A percentile compares a stretch with the other conserved stretches of the same genome.
These are phyloP conservation scores for Neolamprologus devosi DNA, from an alignment of 2,113 vertebrate genomes.

Conservation along the genomic window DNA sequence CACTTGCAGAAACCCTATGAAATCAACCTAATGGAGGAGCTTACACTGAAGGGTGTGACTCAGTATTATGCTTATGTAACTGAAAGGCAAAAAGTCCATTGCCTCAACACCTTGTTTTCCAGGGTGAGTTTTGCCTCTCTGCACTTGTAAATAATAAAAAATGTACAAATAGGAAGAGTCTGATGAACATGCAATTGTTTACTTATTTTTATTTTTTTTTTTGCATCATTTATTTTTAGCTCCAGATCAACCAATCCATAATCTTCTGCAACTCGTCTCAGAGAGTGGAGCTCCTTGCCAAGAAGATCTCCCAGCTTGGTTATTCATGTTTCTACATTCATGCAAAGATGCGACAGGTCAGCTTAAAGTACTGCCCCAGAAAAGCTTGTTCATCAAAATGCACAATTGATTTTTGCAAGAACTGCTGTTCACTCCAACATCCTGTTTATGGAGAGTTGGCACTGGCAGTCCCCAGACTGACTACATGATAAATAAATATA, in stretches of 20 bases:
- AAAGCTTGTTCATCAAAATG: neutral
- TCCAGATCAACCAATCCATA: constrained; percentile 99
- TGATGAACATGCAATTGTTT: neutral
- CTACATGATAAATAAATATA: neutral
- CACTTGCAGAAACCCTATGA: constrained; percentile 98
- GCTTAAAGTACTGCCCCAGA: neutral
- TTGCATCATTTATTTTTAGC: constrained; percentile 60
- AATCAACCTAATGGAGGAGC: constrained; percentile 99
- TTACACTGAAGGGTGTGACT: constrained; percentile 98
- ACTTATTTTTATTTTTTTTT: neutral
- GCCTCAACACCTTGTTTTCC: constrained; percentile 98
- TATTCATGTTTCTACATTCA: constrained; percentile 99
- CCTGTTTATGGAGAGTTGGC: neutral
- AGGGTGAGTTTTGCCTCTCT: constrained; percentile 74
- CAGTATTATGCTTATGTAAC: constrained; percentile 99
- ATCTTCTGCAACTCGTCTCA: constrained; percentile 99
- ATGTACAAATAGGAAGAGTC: neutral
- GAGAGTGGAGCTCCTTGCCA: constrained; percentile 95
- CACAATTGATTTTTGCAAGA: neutral
- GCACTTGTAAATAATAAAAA: neutral
- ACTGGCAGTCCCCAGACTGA: neutral
- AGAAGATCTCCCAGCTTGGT: constrained; percentile 99
- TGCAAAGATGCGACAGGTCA: constrained; percentile 99
- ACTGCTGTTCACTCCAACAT: neutral
- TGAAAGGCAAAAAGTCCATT: constrained; percentile 98